Percentiles rank a stretch among this genome's conserved stretches.
phyloP scores from a whole-genome alignment of 53 echinoderm and acorn worm genomes.

The Mesocentrotus franciscanus region DNA sequence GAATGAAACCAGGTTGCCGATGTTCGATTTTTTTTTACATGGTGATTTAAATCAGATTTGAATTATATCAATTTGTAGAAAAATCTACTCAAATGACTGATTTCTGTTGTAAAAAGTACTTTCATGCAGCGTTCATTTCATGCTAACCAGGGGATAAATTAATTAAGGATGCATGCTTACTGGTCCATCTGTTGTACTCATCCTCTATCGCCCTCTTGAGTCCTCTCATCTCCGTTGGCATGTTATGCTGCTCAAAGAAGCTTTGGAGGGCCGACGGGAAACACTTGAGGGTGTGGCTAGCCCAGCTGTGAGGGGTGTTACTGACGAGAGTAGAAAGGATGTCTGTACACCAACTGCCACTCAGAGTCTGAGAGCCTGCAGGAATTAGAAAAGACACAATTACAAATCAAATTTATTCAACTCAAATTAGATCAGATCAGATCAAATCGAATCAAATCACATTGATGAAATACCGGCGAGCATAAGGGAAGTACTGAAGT shows the following conservation, averaged over 20 bases:
- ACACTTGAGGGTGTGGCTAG: constrained; percentile 91
- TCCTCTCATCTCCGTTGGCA: constrained; percentile 83
- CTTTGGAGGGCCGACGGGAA: constrained; percentile 93
- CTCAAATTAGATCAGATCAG: not conserved
- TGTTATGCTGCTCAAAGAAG: constrained; percentile 89
- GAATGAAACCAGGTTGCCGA: no score
- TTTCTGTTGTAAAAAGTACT: no score
- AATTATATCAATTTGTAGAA: no score
- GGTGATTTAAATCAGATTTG: no score
- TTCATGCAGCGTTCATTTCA: no score
- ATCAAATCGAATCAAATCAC: not conserved
- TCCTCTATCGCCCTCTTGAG: constrained; percentile 95
- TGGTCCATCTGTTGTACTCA: constrained; percentile 89
- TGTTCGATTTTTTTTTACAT: no score
- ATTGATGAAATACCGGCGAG: not conserved
- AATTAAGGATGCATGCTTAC: constrained; percentile 52
- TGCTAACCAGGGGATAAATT: no score
- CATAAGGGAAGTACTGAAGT: constrained; percentile 78
- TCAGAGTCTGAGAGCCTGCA: constrained; percentile 91
- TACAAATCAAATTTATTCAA: no score
- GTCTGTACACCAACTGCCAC: constrained; percentile 88
- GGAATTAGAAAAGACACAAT: not conserved
- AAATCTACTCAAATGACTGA: no score
- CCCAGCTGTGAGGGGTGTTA: constrained; percentile 99
- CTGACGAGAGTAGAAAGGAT: constrained; percentile 84